A percentile compares a stretch with the other conserved stretches of the same genome.
Conservation (phyloP, 2,113 vertebrate genomes). For the Sylvilagus bachmani region DNA sequence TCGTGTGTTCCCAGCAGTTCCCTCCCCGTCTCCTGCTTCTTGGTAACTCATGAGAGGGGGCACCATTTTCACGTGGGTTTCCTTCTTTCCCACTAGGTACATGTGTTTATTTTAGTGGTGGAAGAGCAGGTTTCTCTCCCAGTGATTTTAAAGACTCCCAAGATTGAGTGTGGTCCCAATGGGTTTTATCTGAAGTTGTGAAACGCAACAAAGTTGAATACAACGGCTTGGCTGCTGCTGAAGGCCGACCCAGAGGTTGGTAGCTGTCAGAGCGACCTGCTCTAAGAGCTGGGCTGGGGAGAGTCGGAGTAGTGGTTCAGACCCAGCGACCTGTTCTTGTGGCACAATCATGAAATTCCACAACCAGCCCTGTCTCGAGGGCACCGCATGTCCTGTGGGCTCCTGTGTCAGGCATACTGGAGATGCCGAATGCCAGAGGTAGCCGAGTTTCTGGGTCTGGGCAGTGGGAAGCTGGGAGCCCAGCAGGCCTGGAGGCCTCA, state of each 20-base stretch:
- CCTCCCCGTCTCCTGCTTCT: background rate
- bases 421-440: conserved; percentile 45
- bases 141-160: background rate
- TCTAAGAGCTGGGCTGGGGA: background rate
- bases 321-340: conserved; percentile 35
- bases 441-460: conserved; percentile 68
- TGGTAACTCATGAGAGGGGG: background rate
- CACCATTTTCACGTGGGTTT: conserved; percentile 6
- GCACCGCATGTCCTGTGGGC: conserved; percentile 52
- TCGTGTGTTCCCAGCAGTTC: background rate
- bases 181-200: background rate
- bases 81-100: conserved; percentile 16
- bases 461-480: background rate
- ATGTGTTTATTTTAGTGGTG: conserved; percentile 28
- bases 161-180: background rate
- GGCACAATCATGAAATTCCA: conserved; percentile 51
- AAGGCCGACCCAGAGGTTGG: background rate
- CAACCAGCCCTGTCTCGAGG: conserved; percentile 44
- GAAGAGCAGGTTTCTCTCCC: conserved; percentile 48
- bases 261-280: background rate
- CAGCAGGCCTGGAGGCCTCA: conserved; percentile 66
- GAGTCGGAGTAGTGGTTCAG: background rate
- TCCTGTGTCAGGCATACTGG: conserved; percentile 74
- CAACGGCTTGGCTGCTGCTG: background rate
- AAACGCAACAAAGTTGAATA: background rate